Percentiles rank a stretch among this genome's conserved stretches.
Conservation (phyloP, 2,797 vertebrate species). For the Xyrichtys novacula region DNA sequence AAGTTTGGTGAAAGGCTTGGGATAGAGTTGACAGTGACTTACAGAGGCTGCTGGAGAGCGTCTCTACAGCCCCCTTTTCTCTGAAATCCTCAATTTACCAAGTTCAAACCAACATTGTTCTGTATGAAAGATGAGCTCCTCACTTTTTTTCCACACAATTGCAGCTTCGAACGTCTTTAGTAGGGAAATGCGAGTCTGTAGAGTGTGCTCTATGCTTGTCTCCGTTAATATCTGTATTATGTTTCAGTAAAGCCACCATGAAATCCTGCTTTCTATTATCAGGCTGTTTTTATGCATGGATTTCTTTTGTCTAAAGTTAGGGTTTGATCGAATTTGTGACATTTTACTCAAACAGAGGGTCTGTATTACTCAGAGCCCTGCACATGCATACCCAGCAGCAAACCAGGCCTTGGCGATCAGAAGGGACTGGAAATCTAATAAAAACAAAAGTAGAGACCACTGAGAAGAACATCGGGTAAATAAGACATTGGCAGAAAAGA, state of each 20-base stretch:
- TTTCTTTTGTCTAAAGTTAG: slow-evolving; percentile 26
- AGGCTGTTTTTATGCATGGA: background rate
- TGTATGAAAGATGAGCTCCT: background rate
- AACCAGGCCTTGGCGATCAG: slow-evolving; percentile 5
- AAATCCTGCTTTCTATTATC: slow-evolving; percentile 47
- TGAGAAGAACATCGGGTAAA: background rate
- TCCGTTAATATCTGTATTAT: slow-evolving; percentile 32
- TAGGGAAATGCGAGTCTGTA: slow-evolving; percentile 11
- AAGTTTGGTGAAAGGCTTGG: background rate
- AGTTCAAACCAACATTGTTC: background rate
- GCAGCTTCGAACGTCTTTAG: slow-evolving; percentile 18
- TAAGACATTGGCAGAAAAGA: slow-evolving; percentile 19
- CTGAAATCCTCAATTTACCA: background rate
- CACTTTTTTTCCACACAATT: background rate
- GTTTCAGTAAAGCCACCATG: slow-evolving; percentile 27
- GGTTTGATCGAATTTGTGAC: slow-evolving; percentile 18
- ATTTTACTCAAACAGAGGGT: background rate
- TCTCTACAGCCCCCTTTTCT: background rate
- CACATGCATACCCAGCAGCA: background rate
- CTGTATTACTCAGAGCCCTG: background rate
- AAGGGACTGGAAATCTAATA: background rate
- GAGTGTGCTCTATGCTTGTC: background rate
- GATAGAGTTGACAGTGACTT: background rate
- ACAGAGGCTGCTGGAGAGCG: background rate
- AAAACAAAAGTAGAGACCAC: slow-evolving; percentile 26